Base-by-base conservation (phyloP, 2,797 vertebrate genomes). In the Eutrigla gurnardus region DNA sequence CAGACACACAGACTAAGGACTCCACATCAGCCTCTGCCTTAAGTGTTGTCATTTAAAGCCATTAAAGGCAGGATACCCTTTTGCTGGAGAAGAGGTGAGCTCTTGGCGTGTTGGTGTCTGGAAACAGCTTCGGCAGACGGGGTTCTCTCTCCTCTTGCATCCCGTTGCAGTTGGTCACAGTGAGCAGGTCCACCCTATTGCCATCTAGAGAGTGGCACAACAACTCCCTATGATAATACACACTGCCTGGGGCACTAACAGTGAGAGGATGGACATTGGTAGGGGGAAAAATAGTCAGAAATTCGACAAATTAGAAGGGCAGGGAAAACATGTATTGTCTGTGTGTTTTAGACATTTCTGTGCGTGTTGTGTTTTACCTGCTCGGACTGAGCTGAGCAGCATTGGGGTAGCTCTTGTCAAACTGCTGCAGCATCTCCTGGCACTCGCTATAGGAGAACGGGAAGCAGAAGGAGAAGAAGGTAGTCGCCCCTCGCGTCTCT, bases 381-480 rank as follows among this genome's bases (percentile, higher is more conserved):
- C 84, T 94, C 0, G 93, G 94, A 66, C 91, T 91, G 89, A 96
- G 92, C 11, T 91, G 80, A 53, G 84, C 80, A 88, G 91, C 94
- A 60, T 94, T 95, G 53, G 93, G 88, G 88, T 96, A 95, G 78
- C 93, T 96, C 64, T 95, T 82, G 33, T 98, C 97, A 80, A 99
- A 90, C 82, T 94, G 95, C 35, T 92, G 92, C 83, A 99, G 91
- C 96, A 97, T 95, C 84, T 98, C 96, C 94, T 99, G 98, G 89
- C 96, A 96, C 90, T 99, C 97, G 0, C 85, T 91, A 88, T 99
- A 99, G 1, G 98, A 97, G 92, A 98, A 99, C 1, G 98, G 98
- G 90, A 95, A 99, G 85, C 97, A 99, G 94, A 99, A 99, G 84
- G 97, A 96, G 77, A 99, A 99, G 93, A 95, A 99, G 70, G 97